Percentiles rank a stretch among this genome's conserved stretches.
phyloP scores from a whole-genome alignment of 2,888 invertebrate genomes.

The Syrphus vitripennis region DNA sequence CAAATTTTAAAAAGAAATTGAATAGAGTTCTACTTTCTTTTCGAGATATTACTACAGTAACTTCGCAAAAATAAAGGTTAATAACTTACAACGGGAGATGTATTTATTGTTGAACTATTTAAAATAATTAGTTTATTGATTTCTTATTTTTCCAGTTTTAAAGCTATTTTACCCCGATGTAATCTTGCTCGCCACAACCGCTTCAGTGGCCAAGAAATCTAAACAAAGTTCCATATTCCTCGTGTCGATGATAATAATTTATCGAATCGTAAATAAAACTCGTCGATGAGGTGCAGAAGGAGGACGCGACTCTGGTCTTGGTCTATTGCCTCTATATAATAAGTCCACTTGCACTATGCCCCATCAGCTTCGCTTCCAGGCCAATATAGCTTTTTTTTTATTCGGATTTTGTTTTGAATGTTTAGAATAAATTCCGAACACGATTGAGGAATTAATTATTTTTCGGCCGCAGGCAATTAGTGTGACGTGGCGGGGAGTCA shows the following conservation, averaged over 20 bases:
- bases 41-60: too few species aligned
- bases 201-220: constrained; percentile 24
- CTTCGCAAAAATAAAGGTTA: too few species aligned
- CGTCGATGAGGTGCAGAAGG: constrained; percentile 64
- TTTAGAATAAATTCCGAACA: constrained; percentile 66
- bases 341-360: background rate
- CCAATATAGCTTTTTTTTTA: background rate
- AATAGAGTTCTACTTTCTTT: too few species aligned
- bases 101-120: too few species aligned
- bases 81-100: too few species aligned
- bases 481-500: constrained; percentile 62
- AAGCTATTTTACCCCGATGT: background rate
- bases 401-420: constrained; percentile 57
- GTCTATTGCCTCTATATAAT: constrained; percentile 33
- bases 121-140: background rate
- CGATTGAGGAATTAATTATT: constrained; percentile 70
- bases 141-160: background rate
- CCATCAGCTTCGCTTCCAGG: constrained; percentile 11
- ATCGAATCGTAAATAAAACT: constrained; percentile 71
- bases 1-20: too few species aligned
- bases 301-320: constrained; percentile 43
- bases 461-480: constrained; percentile 60
- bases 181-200: background rate
- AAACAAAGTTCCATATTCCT: constrained; percentile 64
- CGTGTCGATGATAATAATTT: constrained; percentile 54